Evolutionary conservation across 2,888 invertebrate species (phyloP).

Genomic region (Epirrhoe tristata): DNA sequence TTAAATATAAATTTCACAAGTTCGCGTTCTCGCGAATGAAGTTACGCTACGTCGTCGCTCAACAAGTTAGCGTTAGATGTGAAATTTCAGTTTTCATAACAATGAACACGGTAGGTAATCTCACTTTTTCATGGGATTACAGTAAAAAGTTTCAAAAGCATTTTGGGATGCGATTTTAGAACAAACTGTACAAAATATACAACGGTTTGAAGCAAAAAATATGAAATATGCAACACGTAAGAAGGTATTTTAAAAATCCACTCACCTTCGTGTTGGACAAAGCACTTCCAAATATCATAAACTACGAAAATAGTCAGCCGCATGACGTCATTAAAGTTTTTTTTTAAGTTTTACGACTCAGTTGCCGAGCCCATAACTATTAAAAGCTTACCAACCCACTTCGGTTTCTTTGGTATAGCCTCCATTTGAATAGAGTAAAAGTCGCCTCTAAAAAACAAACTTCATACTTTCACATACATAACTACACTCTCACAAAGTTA

Average conservation of each 20-base stretch:
- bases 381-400: neutral
- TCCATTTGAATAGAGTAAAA: constrained; percentile 5
- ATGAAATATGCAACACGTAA: too few relatives aligned
- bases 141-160: constrained; percentile 7
- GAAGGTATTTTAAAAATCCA: neutral
- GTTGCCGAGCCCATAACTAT: neutral
- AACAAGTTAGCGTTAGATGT: constrained; percentile 68
- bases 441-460: constrained; percentile 28
- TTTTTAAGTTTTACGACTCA: neutral
- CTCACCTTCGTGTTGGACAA: neutral
- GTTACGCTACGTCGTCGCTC: constrained; percentile 72
- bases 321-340: neutral
- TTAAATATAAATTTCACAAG: constrained; percentile 81
- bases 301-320: neutral
- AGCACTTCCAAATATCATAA: neutral
- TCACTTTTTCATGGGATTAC: constrained; percentile 30
- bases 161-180: neutral
- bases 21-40: constrained; percentile 69
- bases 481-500: constrained; percentile 32
- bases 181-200: neutral
- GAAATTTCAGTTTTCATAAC: constrained; percentile 52
- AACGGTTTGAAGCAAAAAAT: neutral
- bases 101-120: constrained; percentile 34
- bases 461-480: constrained; percentile 32
- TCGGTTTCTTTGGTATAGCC: neutral